These are phyloP conservation scores for Mirounga angustirostris DNA, from an alignment of 2,113 vertebrate species.

Conservation along the genomic window DNA sequence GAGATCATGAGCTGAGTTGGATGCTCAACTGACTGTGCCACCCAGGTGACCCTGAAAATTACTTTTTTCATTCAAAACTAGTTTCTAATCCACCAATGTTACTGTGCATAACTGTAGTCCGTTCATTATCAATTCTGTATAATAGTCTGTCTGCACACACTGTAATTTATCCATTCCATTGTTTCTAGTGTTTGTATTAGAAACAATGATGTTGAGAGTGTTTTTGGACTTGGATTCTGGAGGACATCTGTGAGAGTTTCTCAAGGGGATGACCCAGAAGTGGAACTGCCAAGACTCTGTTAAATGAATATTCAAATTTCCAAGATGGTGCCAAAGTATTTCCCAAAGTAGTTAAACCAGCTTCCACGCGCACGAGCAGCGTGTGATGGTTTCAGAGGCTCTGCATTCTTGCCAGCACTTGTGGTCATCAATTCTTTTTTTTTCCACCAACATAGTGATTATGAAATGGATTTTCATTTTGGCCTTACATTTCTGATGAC, in stretches of 20 bases:
- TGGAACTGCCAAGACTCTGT: not conserved
- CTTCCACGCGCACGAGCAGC: not conserved
- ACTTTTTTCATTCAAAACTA: not conserved
- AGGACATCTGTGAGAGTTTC: not conserved
- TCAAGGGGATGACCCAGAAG: not conserved
- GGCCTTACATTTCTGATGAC: constrained; percentile 5
- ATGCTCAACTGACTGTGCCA: not conserved
- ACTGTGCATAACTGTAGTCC: not conserved
- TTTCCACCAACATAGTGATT: not conserved
- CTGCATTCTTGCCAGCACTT: not conserved
- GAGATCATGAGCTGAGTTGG: not conserved
- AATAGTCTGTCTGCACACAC: not conserved
- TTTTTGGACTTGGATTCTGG: not conserved
- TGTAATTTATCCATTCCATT: not conserved
- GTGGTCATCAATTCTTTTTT: not conserved
- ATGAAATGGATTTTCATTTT: not conserved
- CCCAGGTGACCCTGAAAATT: not conserved
- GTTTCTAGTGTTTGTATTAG: not conserved
- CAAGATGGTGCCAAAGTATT: not conserved
- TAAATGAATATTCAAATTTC: not conserved
- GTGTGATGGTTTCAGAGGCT: not conserved
- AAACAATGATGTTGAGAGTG: not conserved
- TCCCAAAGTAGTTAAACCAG: not conserved
- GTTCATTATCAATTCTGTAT: not conserved
- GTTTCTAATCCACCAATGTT: not conserved